Percentiles rank a stretch among this genome's conserved stretches.
phyloP scores from a whole-genome alignment of 1,140 invertebrate genomes.

The Leptestheria dahalacensis region DNA sequence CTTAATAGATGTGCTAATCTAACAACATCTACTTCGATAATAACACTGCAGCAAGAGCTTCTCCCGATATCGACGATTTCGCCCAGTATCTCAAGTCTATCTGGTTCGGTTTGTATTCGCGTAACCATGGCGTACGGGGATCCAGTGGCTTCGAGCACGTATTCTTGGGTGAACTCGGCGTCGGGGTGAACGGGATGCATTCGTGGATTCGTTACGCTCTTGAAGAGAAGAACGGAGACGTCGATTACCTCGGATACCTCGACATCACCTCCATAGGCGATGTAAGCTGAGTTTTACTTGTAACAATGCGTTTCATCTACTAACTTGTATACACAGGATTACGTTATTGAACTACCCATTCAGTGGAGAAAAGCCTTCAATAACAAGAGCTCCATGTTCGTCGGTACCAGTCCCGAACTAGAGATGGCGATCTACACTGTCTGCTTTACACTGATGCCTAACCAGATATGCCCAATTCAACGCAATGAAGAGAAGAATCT shows the following conservation, averaged over 20 bases:
- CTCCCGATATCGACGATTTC: conserved; percentile 34
- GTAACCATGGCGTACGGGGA: conserved; percentile 54
- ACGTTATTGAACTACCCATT: conserved; percentile 61
- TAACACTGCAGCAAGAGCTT: background rate
- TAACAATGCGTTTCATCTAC: background rate
- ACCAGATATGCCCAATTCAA: conserved; percentile 51
- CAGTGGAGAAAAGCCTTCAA: conserved; percentile 56
- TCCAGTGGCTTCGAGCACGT: conserved; percentile 77
- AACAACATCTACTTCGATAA: too few species aligned
- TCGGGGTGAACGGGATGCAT: conserved; percentile 61
- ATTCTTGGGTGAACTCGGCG: conserved; percentile 67
- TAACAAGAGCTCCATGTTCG: conserved; percentile 60
- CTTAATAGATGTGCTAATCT: too few species aligned
- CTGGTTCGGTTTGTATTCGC: conserved; percentile 46
- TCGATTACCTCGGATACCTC: conserved; percentile 65
- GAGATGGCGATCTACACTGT: conserved; percentile 81
- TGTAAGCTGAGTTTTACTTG: conserved; percentile 35
- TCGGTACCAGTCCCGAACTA: conserved; percentile 83
- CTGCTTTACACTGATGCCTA: conserved; percentile 56
- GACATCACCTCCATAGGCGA: conserved; percentile 50
- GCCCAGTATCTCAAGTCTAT: conserved; percentile 53
- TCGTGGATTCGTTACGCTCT: conserved; percentile 75
- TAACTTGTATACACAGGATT: conserved; percentile 40
- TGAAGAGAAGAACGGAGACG: conserved; percentile 46
- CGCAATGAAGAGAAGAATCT: conserved; percentile 38